phyloP scores from a whole-genome alignment of 2,113 vertebrate genomes.

The Poeciliopsis prolifica region DNA sequence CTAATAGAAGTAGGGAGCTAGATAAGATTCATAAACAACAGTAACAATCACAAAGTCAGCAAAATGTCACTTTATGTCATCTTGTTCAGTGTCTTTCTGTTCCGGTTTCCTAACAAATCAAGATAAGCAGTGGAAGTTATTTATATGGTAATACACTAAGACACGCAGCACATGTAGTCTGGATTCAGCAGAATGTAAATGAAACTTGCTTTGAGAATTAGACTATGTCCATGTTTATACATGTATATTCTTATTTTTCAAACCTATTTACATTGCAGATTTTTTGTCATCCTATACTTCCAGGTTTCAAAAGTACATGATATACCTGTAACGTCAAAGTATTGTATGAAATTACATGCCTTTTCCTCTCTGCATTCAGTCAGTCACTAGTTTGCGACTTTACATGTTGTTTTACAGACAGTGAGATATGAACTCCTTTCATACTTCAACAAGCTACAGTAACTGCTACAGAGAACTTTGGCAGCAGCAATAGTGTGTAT shows the following conservation, averaged over 20 bases:
- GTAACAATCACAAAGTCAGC: neutral
- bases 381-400: too few relatives aligned
- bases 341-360: neutral
- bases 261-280: neutral
- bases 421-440: too few relatives aligned
- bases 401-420: too few relatives aligned
- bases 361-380: too few relatives aligned
- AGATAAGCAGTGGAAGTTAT: neutral
- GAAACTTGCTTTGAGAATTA: neutral
- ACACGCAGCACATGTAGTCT: slow-evolving; percentile 3
- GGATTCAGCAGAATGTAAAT: neutral
- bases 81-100: slow-evolving; percentile 1
- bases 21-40: neutral
- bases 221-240: neutral
- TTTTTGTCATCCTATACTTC: neutral
- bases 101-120: slow-evolving; percentile 3
- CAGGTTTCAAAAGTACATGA: neutral
- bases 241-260: neutral
- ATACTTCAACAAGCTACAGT: too few relatives aligned
- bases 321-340: neutral
- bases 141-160: slow-evolving; percentile 23
- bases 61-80: neutral
- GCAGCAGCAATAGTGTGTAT: too few relatives aligned
- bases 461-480: too few relatives aligned
- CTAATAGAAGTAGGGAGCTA: neutral